phyloP scores from a whole-genome alignment of 1,140 invertebrate genomes.

The Calliphora vicina region DNA sequence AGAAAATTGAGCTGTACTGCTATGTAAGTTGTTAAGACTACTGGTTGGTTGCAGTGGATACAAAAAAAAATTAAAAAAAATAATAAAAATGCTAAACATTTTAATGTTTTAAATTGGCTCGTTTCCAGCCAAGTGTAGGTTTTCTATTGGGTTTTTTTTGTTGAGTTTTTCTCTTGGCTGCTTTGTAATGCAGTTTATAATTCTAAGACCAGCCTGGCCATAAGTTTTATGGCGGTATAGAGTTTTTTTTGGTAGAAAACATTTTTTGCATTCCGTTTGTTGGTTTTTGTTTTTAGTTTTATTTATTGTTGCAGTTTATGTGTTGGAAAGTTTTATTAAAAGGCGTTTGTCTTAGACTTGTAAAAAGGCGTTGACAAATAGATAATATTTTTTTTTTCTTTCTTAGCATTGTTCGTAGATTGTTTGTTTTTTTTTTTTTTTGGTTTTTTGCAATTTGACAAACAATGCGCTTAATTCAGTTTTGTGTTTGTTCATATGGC shows the following conservation, averaged over 20 bases:
- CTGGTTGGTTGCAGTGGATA: background rate
- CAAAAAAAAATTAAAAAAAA: background rate
- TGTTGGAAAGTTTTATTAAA: background rate
- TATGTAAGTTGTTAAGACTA: background rate
- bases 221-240: background rate
- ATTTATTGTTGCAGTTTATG: background rate
- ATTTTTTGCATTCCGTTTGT: background rate
- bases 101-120: constrained; percentile 9
- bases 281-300: background rate
- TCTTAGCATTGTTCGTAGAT: background rate
- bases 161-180: background rate
- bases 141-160: background rate
- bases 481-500: background rate
- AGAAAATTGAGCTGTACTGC: background rate
- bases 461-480: background rate
- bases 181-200: background rate
- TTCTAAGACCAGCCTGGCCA: background rate
- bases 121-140: background rate
- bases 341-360: constrained; percentile 12
- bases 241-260: background rate
- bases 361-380: constrained; percentile 16
- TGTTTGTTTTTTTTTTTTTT: background rate
- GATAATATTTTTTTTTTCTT: background rate
- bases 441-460: background rate
- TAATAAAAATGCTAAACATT: constrained; percentile 10